Percentiles rank a stretch among this genome's conserved stretches.
Conservation (phyloP, 2,113 vertebrate species). For the Oceanites oceanicus region DNA sequence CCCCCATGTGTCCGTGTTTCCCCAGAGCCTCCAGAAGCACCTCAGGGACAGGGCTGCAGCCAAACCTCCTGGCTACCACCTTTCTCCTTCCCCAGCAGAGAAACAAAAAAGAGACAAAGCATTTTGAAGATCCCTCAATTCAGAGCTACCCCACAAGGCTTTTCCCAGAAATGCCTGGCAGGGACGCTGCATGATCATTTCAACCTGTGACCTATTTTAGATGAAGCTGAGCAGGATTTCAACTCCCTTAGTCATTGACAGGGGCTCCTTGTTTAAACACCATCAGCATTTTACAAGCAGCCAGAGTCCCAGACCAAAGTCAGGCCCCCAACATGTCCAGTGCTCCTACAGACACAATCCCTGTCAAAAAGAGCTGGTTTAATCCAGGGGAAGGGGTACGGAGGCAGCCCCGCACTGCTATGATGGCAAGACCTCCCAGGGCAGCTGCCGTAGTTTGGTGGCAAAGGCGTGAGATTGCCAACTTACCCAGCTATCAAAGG, state of each 20-base stretch:
- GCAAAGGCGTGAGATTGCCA: not conserved
- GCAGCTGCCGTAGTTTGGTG: not conserved
- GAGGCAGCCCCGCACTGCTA: not conserved
- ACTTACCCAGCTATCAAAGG: not conserved
- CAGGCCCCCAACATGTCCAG: not conserved
- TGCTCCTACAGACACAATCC: not conserved
- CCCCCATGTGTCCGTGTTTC: fast-evolving
- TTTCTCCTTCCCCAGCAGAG: not conserved
- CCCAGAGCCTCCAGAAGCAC: not conserved
- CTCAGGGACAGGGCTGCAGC: not conserved
- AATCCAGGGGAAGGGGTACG: not conserved
- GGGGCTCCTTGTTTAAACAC: not conserved
- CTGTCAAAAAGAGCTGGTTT: not conserved
- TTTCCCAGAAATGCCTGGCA: not conserved
- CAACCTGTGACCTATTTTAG: not conserved
- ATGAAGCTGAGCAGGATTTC: not conserved
- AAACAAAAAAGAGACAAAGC: not conserved
- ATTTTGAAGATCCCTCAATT: not conserved
- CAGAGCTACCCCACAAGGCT: not conserved
- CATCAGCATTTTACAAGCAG: not conserved
- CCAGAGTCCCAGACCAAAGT: not conserved
- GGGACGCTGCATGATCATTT: not conserved
- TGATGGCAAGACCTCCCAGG: not conserved
- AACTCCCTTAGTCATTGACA: not conserved
- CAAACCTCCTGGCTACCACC: no score